Evolutionary conservation across 2,888 invertebrate species (phyloP).

Genomic region (Xylocampa areola): DNA sequence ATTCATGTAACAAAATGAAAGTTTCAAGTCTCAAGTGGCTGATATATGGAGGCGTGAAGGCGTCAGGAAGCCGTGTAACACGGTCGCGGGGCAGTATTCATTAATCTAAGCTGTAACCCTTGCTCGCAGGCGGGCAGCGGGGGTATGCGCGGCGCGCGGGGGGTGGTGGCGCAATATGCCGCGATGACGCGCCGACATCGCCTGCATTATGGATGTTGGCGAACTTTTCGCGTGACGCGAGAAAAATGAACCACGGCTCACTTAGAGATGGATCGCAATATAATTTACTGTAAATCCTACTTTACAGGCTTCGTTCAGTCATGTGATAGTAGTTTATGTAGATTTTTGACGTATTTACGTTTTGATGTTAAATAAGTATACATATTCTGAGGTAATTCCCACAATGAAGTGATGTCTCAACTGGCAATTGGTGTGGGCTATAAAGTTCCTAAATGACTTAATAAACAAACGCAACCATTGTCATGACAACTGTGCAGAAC

Average conservation of each 20-base stretch:
- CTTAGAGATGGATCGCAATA: constrained; percentile 80
- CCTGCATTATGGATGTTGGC: constrained; percentile 87
- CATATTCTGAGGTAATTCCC: no score
- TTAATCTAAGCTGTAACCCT: constrained; percentile 81
- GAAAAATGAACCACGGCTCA: constrained; percentile 87
- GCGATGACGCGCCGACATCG: constrained; percentile 87
- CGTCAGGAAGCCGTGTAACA: constrained; percentile 57
- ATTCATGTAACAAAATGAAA: constrained; percentile 46
- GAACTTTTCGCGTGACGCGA: constrained; percentile 86
- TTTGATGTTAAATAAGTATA: constrained; percentile 2
- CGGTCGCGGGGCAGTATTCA: constrained; percentile 67
- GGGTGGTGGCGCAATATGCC: constrained; percentile 77
- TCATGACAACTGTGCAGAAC: neutral
- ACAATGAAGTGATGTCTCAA: no score
- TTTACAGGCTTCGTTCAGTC: constrained; percentile 29
- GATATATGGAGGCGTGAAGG: constrained; percentile 61
- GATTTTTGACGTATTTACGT: constrained; percentile 5
- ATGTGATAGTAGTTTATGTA: constrained; percentile 21
- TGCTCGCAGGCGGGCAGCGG: constrained; percentile 58
- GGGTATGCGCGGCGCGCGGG: constrained; percentile 41
- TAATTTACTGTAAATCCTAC: constrained; percentile 73
- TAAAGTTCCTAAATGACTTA: no score
- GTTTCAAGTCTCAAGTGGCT: constrained; percentile 55
- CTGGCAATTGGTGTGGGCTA: no score
- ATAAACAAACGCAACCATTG: neutral